Percentiles rank a stretch among this genome's conserved stretches.
These are phyloP conservation scores for Notoglanidium macrostoma DNA, from an alignment of 2,797 vertebrate species.

Conservation along the genomic window DNA sequence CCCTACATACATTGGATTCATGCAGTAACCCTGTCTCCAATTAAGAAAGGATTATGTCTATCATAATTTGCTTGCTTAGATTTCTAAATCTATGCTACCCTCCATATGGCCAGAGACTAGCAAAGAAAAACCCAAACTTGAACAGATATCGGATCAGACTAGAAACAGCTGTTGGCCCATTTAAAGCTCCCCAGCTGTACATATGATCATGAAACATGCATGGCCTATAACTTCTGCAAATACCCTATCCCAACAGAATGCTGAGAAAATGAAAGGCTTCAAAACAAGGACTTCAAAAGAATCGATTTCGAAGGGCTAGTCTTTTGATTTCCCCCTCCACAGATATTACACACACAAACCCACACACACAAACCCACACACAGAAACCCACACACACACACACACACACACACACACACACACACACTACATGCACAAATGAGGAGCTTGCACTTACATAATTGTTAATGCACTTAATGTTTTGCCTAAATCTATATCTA, in stretches of 20 bases:
- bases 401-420: not conserved
- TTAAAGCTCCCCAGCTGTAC: conserved; percentile 25
- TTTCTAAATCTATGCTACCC: conserved; percentile 22
- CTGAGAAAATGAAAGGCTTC: conserved; percentile 20
- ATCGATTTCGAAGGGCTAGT: conserved; percentile 5
- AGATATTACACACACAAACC: conserved; percentile 7
- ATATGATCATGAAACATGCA: conserved; percentile 18
- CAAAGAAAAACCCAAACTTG: conserved; percentile 25
- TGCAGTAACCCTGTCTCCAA: not conserved
- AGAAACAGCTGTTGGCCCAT: conserved; percentile 25
- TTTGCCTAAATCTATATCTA: not conserved
- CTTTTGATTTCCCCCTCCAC: conserved; percentile 36
- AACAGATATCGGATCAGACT: conserved; percentile 24
- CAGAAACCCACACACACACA: not conserved
- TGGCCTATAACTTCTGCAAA: conserved; percentile 27
- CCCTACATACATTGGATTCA: conserved; percentile 3
- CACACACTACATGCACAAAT: not conserved
- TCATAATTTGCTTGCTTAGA: conserved; percentile 6
- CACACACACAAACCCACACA: not conserved
- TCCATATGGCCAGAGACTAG: conserved; percentile 29
- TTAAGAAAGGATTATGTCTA: not conserved
- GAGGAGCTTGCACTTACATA: not conserved
- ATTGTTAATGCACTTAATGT: not conserved
- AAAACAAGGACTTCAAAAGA: conserved; percentile 43
- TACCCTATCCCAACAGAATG: conserved; percentile 14